Conservation (phyloP, 2,797 vertebrate genomes). For the Lemur catta region DNA sequence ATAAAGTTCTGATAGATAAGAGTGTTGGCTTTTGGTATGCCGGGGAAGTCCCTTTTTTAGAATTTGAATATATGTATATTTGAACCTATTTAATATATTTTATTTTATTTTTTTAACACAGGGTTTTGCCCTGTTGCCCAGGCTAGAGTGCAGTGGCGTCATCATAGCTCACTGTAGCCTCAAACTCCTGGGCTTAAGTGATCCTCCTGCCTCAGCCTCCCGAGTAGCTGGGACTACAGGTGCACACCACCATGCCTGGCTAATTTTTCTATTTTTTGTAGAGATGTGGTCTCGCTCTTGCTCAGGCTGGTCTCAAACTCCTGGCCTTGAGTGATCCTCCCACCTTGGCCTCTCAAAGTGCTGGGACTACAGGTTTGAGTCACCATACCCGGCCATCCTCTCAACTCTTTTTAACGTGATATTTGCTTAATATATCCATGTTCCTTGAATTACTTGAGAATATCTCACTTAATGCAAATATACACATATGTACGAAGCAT, state of each 20-base stretch:
- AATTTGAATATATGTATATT: not conserved
- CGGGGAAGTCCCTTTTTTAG: not conserved
- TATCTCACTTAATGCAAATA: not conserved
- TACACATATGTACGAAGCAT: not conserved
- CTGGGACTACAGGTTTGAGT: not conserved
- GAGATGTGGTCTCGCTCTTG: not conserved
- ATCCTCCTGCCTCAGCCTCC: not conserved
- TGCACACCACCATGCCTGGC: not conserved
- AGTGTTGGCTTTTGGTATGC: not conserved
- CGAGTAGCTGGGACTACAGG: not conserved
- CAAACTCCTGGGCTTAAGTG: not conserved
- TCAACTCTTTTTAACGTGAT: not conserved
- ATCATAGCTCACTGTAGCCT: not conserved
- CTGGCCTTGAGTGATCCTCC: not conserved
- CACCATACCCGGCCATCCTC: rapidly evolving
- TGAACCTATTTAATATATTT: not conserved
- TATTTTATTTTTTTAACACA: not conserved
- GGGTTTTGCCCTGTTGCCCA: not conserved
- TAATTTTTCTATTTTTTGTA: not conserved
- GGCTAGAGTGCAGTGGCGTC: not conserved
- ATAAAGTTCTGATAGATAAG: not conserved
- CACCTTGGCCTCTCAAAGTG: not conserved
- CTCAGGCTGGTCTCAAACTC: not conserved
- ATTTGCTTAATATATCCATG: not conserved
- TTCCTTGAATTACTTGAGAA: not conserved